Base-by-base conservation (phyloP, 2,797 vertebrate genomes). In the Sciurus carolinensis region DNA sequence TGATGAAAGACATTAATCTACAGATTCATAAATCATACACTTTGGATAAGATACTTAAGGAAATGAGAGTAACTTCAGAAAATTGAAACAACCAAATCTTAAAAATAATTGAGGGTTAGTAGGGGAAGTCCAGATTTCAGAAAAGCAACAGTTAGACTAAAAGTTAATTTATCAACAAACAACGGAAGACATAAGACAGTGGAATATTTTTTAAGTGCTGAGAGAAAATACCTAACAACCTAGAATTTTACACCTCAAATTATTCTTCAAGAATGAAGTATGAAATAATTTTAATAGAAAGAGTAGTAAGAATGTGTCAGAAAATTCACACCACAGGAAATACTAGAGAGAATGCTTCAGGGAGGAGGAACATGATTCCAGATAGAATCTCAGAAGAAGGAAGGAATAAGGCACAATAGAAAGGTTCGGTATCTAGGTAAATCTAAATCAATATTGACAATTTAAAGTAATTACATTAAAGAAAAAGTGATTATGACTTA, bases 401-500 rank as follows among this genome's bases (percentile, higher is more conserved):
- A 91, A 81, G 52, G 33, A 91, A 54, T 93, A 54, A 85, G 71
- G 50, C 52, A 91, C 18, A 92, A 76, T 44, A 54, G 42, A 84
- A 88, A 91, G 54, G 8, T 62, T 87, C 15, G 59, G 4, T 73
- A 62, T 82, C 22, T 85, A 77, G 67, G 20, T 33, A 64, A 91
- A 91, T 64, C 6, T 87, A 87, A 82, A 50, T 92, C 47, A 88
- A 88, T 76, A 72, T 14, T 52, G 18, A 52, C 28, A 44, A 7
- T 54, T 90, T 90, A 87, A 92, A 90, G 75, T 30, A 57, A 57
- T 57, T 57, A 20, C 54, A 57, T 57, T 57, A 57, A 8, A 81
- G 52, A 59, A 81, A 90, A 94, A 72, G 76, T 75, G 89, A 87
- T 87, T 94, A 80, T 84, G 24, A 59, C 12, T 42, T 82, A 18